These are phyloP conservation scores for Oreotrochilus melanogaster DNA, from an alignment of 2,113 vertebrate genomes.

Conservation along the genomic window DNA sequence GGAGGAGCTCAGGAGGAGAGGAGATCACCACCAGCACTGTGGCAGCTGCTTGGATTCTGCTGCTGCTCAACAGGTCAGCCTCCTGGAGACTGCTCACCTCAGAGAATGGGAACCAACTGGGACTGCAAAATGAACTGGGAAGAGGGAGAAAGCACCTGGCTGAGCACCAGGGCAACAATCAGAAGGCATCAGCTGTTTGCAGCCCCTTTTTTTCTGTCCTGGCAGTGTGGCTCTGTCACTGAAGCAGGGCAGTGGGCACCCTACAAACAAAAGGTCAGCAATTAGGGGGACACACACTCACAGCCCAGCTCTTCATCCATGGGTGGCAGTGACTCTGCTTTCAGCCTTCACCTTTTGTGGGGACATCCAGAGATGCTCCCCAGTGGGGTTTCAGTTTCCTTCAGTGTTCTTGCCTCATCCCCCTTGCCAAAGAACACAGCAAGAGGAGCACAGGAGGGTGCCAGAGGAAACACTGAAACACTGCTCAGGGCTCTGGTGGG, in stretches of 20 bases:
- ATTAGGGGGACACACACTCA: not conserved
- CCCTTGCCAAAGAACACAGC: not conserved
- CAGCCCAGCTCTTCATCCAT: not conserved
- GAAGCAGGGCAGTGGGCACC: not conserved
- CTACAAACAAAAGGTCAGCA: not conserved
- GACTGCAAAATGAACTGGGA: not conserved
- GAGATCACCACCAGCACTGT: slow-evolving; percentile 68
- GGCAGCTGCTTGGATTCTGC: not conserved
- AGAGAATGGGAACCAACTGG: not conserved
- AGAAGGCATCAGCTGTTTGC: not conserved
- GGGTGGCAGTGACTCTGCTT: not conserved
- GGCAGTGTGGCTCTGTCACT: not conserved
- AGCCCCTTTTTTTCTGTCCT: not conserved
- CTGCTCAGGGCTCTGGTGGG: not conserved
- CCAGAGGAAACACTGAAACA: not conserved
- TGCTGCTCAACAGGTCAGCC: not conserved
- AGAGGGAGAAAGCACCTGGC: not conserved
- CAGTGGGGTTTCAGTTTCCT: not conserved
- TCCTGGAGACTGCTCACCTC: not conserved
- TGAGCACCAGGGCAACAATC: not conserved
- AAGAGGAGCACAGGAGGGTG: not conserved
- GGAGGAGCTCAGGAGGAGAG: slow-evolving; percentile 52
- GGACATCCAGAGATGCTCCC: not conserved
- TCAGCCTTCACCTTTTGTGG: not conserved
- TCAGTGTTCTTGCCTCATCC: not conserved